These are phyloP conservation scores for Hemicrepidius hirtus DNA, from an alignment of 2,888 invertebrate genomes.

Conservation along the genomic window DNA sequence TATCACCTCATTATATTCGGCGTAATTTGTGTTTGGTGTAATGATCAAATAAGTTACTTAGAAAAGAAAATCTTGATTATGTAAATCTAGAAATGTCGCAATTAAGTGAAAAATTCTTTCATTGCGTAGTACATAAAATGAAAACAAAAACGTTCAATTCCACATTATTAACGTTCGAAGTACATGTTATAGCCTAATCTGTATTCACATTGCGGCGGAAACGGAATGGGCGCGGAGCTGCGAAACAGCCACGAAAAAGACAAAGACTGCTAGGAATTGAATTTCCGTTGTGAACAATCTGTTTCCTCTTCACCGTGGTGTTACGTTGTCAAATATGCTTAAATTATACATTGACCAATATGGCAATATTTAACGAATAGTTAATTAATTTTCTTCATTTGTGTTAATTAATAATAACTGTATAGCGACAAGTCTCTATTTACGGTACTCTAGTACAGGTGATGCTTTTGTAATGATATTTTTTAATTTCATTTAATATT, in stretches of 20 bases:
- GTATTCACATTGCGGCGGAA: slow-evolving; percentile 38
- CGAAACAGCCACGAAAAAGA: slow-evolving; percentile 43
- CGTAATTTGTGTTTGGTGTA: too few species aligned
- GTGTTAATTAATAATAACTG: neutral
- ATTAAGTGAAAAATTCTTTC: neutral
- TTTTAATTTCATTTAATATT: too few species aligned
- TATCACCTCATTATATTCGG: too few species aligned
- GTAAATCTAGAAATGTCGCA: too few species aligned
- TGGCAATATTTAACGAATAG: slow-evolving; percentile 2
- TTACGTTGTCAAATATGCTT: slow-evolving; percentile 28
- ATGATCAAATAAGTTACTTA: too few species aligned
- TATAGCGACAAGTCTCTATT: too few species aligned
- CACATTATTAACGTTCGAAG: slow-evolving; percentile 24
- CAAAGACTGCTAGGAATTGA: slow-evolving; percentile 40
- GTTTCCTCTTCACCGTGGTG: slow-evolving; percentile 31
- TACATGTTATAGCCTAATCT: slow-evolving; percentile 38
- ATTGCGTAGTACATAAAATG: slow-evolving; percentile 6
- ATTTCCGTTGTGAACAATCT: slow-evolving; percentile 39
- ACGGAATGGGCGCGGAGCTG: slow-evolving; percentile 41
- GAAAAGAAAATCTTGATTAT: too few species aligned
- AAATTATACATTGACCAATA: slow-evolving; percentile 25
- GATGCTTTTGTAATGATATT: too few species aligned
- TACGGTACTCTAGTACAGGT: too few species aligned
- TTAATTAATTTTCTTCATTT: neutral
- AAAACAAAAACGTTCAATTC: neutral